These are phyloP conservation scores for Plagiodera versicolora DNA, from an alignment of 2,888 invertebrate species.

Conservation along the genomic window DNA sequence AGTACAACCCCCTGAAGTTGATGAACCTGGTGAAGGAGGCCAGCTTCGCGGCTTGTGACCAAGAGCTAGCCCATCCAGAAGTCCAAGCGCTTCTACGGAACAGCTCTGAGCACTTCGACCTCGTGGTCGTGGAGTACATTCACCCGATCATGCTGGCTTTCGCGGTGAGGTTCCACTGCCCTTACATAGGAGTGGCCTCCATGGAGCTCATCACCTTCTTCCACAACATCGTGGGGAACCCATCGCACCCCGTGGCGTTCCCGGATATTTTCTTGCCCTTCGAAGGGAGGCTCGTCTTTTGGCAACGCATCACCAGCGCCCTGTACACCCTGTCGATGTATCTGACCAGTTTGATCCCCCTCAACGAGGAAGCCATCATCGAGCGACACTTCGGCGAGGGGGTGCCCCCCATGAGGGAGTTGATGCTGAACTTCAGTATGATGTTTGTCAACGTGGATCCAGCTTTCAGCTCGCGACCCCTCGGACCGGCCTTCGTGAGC, in stretches of 20 bases:
- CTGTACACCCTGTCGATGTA: conserved; percentile 3
- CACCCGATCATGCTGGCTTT: conserved; percentile 34
- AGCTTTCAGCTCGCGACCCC: conserved; percentile 17
- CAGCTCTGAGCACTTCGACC: conserved; percentile 38
- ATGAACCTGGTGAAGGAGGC: conserved; percentile 21
- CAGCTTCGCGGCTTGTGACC: conserved; percentile 3
- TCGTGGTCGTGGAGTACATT: conserved; percentile 42
- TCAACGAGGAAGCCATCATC: conserved; percentile 9
- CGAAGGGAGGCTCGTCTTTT: conserved; percentile 12
- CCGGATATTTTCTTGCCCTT: conserved; percentile 34
- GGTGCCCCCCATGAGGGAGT: conserved; percentile 4
- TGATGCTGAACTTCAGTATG: conserved; percentile 18
- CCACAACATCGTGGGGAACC: conserved; percentile 37
- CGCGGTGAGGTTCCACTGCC: conserved; percentile 44
- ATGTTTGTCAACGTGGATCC: conserved; percentile 24
- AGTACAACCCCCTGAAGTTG: conserved; percentile 7
- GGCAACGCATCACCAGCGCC: conserved; percentile 26
- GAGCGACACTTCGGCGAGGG: conserved; percentile 17
- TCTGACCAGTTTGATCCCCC: neutral
- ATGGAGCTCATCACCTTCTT: conserved; percentile 41
- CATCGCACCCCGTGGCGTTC: conserved; percentile 29
- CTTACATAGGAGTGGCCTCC: conserved; percentile 46
- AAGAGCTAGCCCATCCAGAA: conserved; percentile 29
- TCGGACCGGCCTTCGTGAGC: conserved; percentile 19
- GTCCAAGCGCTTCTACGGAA: conserved; percentile 32